A percentile compares a stretch with the other conserved stretches of the same genome.
Conservation (phyloP, 1,140 invertebrate species). For the Drosophila paulistorum region DNA sequence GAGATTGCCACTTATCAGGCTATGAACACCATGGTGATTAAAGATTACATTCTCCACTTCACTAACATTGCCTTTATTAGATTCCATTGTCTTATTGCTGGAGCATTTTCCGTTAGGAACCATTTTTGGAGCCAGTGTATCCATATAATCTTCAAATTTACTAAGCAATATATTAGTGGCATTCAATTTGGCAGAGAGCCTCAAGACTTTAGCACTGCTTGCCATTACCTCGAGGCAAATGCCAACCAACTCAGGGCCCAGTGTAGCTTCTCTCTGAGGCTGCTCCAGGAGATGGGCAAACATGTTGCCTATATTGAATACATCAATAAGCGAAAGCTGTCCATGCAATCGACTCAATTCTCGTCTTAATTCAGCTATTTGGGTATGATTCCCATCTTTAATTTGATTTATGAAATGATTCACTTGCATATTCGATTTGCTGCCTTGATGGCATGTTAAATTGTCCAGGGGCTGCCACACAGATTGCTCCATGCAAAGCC, state of each 20-base stretch:
- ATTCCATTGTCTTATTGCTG: no score
- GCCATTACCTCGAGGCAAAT: slow-evolving; percentile 65
- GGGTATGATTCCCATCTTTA: slow-evolving; percentile 22
- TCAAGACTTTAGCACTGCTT: slow-evolving; percentile 45
- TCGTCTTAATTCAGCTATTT: slow-evolving; percentile 22
- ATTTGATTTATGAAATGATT: slow-evolving; percentile 25
- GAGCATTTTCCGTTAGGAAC: slow-evolving; percentile 40
- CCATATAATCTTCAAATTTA: slow-evolving; percentile 66
- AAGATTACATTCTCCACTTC: slow-evolving; percentile 34
- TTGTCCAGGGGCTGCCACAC: slow-evolving; percentile 41
- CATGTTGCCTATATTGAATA: slow-evolving; percentile 59
- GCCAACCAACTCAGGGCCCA: slow-evolving; percentile 34
- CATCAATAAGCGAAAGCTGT: slow-evolving; percentile 53
- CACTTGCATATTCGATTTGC: slow-evolving; percentile 44
- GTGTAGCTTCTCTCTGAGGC: slow-evolving; percentile 7
- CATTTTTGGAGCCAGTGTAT: slow-evolving; percentile 47
- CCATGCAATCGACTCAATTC: slow-evolving; percentile 32
- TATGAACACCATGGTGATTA: slow-evolving; percentile 49
- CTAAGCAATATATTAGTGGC: slow-evolving; percentile 64
- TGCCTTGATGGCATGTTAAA: slow-evolving; percentile 37
- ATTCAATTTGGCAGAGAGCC: slow-evolving; percentile 57
- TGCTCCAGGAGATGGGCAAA: slow-evolving; percentile 35
- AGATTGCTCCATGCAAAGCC: slow-evolving; percentile 40
- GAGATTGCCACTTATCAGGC: slow-evolving; percentile 54
- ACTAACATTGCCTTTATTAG: not conserved